These are phyloP conservation scores for Conus ventricosus DNA, from an alignment of 1,140 invertebrate genomes.

Conservation along the genomic window DNA sequence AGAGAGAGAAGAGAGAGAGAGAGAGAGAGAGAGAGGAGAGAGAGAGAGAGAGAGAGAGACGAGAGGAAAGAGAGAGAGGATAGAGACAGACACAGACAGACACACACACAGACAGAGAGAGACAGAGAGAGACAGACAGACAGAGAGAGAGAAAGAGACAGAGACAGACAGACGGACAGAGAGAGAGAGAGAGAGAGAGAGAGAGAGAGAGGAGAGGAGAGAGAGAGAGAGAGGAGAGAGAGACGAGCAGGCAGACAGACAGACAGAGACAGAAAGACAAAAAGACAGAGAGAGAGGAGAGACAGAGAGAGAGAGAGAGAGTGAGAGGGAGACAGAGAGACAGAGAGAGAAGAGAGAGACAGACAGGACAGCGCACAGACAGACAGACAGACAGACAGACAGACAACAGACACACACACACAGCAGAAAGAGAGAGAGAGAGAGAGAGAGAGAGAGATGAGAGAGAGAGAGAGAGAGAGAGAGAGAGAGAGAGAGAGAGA, in stretches of 20 bases:
- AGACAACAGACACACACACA: too few relatives aligned
- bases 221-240: conserved; percentile 1
- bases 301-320: too few relatives aligned
- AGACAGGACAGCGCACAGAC: conserved; percentile 10
- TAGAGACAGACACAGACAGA: too few relatives aligned
- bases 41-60: neutral
- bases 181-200: too few relatives aligned
- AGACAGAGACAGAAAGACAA: neutral
- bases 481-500: neutral
- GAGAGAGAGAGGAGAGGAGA: too few relatives aligned
- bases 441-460: neutral
- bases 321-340: conserved; percentile 25
- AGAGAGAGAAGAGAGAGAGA: too few relatives aligned
- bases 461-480: neutral
- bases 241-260: too few relatives aligned
- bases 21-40: neutral
- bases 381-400: neutral
- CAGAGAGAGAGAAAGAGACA: too few relatives aligned
- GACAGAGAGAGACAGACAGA: too few relatives aligned
- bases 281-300: neutral
- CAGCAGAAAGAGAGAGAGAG: too few relatives aligned
- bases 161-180: too few relatives aligned
- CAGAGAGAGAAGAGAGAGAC: neutral
- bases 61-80: conserved; percentile 14
- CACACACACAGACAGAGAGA: too few relatives aligned